A percentile compares a stretch with the other conserved stretches of the same genome.
These are phyloP conservation scores for Lasiommata megera DNA, from an alignment of 2,888 invertebrate genomes.

Conservation along the genomic window DNA sequence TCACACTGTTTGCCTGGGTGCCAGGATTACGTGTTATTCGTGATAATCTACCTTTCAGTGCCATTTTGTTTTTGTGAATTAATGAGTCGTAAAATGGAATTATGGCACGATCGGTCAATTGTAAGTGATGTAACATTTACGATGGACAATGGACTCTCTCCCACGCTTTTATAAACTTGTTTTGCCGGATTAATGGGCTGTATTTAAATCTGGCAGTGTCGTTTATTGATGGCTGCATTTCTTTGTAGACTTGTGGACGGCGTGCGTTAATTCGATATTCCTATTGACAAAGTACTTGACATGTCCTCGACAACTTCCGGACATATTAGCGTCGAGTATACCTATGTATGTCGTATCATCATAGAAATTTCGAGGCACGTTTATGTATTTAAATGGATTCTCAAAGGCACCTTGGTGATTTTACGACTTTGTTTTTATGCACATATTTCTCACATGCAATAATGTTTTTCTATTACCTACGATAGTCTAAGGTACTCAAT, in stretches of 20 bases:
- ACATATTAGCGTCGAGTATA: conserved; percentile 1
- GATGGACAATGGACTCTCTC: conserved; percentile 19
- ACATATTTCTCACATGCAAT: conserved; percentile 47
- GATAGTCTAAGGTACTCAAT: conserved; percentile 7
- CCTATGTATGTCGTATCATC: background rate
- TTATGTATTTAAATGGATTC: conserved; percentile 51
- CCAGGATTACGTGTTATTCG: conserved; percentile 46
- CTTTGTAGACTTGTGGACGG: conserved; percentile 22
- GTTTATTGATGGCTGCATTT: conserved; percentile 19
- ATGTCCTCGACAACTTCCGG: conserved; percentile 29
- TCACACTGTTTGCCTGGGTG: background rate
- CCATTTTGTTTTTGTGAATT: conserved; percentile 32
- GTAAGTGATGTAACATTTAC: conserved; percentile 42
- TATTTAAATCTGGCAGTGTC: conserved; percentile 15
- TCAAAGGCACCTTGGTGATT: conserved; percentile 65
- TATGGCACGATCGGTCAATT: conserved; percentile 21
- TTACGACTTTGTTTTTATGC: conserved; percentile 40
- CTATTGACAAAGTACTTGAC: conserved; percentile 31
- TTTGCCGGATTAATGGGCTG: conserved; percentile 29
- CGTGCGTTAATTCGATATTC: conserved; percentile 30
- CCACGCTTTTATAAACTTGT: conserved; percentile 25
- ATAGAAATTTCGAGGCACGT: conserved; percentile 57
- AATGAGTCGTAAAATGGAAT: conserved; percentile 47
- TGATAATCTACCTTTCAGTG: conserved; percentile 29
- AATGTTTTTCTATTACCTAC: conserved; percentile 33